Conservation (phyloP, 1,140 invertebrate genomes). For the Drosophila melanogaster region Release_6_plus_ISO1_MT NT_037436.4:15914501-15915000, state of each 20-base stretch:
- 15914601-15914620: conserved; percentile 7
- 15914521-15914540: conserved; percentile 29
- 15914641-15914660: neutral
- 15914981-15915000: neutral
- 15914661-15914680: neutral
- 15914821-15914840: too few species aligned
- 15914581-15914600: conserved; percentile 1
- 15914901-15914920: conserved; percentile 25
- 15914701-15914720: too few species aligned
- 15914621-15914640: conserved; percentile 10
- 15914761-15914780: too few species aligned
- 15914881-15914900: conserved; percentile 39
- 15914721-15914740: too few species aligned
- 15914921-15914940: conserved; percentile 21
- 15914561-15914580: conserved; percentile 34
- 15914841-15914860: too few species aligned
- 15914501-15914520: conserved; percentile 38
- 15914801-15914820: too few species aligned
- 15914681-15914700: neutral
- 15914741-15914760: too few species aligned
- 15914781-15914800: too few species aligned
- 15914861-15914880: neutral
- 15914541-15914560: conserved; percentile 29
- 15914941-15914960: conserved; percentile 29
- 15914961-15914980: conserved; percentile 25